phyloP scores from a whole-genome alignment of 2,797 vertebrate species.

The Typhlichthys eigenmanni region DNA sequence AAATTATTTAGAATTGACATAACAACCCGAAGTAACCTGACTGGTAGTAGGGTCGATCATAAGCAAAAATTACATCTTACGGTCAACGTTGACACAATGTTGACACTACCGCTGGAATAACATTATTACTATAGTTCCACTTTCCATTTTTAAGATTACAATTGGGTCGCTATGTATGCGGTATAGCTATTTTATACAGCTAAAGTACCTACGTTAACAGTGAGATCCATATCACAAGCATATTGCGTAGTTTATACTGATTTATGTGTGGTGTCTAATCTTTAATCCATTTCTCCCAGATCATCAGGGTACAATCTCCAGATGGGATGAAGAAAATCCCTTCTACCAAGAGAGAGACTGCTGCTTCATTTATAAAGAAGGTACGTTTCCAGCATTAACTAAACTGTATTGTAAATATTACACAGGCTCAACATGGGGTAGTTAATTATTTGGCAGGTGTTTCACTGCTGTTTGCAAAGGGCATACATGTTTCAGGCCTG shows the following conservation, averaged over 20 bases:
- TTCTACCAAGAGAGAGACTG: constrained; percentile 89
- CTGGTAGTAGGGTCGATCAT: neutral
- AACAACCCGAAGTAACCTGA: fast-evolving
- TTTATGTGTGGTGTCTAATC: neutral
- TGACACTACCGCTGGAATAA: constrained; percentile 20
- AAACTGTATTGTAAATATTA: too few relatives aligned
- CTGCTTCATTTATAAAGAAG: constrained; percentile 93
- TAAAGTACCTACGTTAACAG: neutral
- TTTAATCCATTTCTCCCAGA: constrained; percentile 64
- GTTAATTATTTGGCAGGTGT: too few relatives aligned
- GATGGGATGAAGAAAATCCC: constrained; percentile 94
- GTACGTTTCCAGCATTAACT: constrained; percentile 57
- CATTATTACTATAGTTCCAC: neutral
- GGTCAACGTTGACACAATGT: constrained; percentile 56
- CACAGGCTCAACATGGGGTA: too few relatives aligned
- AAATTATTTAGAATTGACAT: neutral
- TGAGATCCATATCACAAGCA: neutral
- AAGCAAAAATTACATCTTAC: constrained; percentile 27
- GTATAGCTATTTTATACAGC: neutral
- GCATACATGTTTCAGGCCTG: neutral
- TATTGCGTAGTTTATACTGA: neutral
- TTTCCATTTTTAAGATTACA: constrained; percentile 12
- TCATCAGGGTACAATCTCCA: constrained; percentile 93
- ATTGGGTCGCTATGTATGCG: neutral
- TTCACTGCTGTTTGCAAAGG: neutral